Base-by-base conservation (phyloP, 2,888 invertebrate species). In the Euproctis similis region DNA sequence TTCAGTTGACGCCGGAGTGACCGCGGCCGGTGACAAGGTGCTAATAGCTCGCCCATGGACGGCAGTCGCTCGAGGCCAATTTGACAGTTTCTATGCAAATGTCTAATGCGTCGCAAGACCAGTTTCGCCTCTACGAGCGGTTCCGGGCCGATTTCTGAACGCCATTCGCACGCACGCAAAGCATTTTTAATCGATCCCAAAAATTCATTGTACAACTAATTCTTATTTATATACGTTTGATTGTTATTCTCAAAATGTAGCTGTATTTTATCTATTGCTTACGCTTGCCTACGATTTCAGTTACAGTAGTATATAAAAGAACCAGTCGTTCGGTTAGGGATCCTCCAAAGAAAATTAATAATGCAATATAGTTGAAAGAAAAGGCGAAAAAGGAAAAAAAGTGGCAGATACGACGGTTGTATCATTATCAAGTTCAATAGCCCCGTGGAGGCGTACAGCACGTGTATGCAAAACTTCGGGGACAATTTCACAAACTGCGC, bases 31-130 rank as follows among this genome's bases (percentile, higher is more conserved):
- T 42, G 59, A 50, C 50, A 65, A 77, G 76, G 78, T 75, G 80
- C 73, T 80, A 80, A 80, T 76, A 62, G 68, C 47, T 42, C 31
- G 53, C 34, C 59, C 59, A 62, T 57, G 62, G 64, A 58, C 48
- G 35, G 39, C 36, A 46, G 46, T 32, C 40, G 46, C 61, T 56
- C 71, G 69, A 71, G 68, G 72, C 77, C 71, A 63, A 65, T 56
- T 67, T 74, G 80, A 78, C 82, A 81, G 81, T 82, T 80, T 81
- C 82, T 84, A 84, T 82, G 84, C 82, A 82, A 84, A 84, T 84
- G 71, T 65, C n/a, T 65, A 68, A 71, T 74, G 72, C 78, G 76
- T 70, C 65, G 66, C 66, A 63, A 65, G 78, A 81, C 84, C 76
- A 78, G 82, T 84, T 82, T 74, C 61, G 71, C 64, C 63, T 65